phyloP scores from a whole-genome alignment of 2,888 invertebrate genomes.

The Chydorus sphaericus region DNA sequence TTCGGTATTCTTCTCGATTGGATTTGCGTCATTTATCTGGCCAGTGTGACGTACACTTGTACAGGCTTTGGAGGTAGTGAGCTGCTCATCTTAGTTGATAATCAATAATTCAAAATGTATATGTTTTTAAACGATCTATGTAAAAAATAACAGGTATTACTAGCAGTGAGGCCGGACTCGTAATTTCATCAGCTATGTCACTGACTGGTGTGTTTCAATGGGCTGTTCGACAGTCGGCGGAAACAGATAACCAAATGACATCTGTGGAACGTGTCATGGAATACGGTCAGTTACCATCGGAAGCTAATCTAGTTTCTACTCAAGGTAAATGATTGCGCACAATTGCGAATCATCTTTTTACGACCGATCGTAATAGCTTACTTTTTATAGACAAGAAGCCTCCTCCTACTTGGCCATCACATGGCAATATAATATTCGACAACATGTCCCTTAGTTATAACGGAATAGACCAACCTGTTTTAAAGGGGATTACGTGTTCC shows the following conservation, averaged over 20 bases:
- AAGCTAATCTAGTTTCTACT: conserved; percentile 46
- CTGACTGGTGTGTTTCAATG: conserved; percentile 44
- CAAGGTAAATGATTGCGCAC: conserved; percentile 26
- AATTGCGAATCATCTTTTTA: not conserved
- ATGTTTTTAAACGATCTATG: not conserved
- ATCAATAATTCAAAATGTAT: conserved; percentile 23
- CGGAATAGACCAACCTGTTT: conserved; percentile 31
- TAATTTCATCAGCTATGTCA: conserved; percentile 24
- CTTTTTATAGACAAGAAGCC: conserved; percentile 31
- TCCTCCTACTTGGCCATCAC: conserved; percentile 29
- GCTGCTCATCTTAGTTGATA: conserved; percentile 26
- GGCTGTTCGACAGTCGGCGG: conserved; percentile 86
- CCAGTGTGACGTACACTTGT: conserved; percentile 70
- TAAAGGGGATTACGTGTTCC: conserved; percentile 30
- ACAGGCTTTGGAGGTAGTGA: conserved; percentile 42
- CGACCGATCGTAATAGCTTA: not conserved
- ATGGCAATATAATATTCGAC: conserved; percentile 24
- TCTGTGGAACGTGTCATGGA: conserved; percentile 76
- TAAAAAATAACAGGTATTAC: conserved; percentile 15
- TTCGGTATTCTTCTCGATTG: conserved; percentile 88
- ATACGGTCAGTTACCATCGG: conserved; percentile 56
- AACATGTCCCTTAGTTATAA: conserved; percentile 28
- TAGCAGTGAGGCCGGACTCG: conserved; percentile 25
- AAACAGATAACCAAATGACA: conserved; percentile 74
- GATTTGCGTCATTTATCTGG: conserved; percentile 72